phyloP scores from a whole-genome alignment of 2,797 vertebrate genomes.

The Lerista edwardsae region DNA sequence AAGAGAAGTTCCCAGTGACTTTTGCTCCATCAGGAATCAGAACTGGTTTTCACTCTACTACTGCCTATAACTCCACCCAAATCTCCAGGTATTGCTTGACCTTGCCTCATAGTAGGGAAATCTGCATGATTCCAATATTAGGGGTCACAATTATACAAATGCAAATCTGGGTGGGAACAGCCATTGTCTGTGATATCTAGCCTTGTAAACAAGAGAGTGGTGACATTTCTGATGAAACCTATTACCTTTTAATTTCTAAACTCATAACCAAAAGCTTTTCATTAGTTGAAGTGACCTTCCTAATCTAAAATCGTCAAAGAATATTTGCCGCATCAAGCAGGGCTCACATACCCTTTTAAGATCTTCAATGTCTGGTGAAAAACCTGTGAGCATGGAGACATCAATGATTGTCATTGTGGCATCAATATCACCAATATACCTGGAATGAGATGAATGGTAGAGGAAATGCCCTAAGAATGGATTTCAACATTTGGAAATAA shows the following conservation, averaged over 20 bases:
- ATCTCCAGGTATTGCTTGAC: not conserved
- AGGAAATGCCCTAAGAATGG: not conserved
- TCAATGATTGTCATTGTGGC: conserved; percentile 85
- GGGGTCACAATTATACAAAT: not conserved
- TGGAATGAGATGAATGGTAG: conserved; percentile 35
- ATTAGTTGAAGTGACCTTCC: not conserved
- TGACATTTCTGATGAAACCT: not conserved
- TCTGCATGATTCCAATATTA: too few species aligned
- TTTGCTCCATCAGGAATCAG: too few species aligned
- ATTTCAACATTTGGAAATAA: not conserved
- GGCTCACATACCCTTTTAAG: conserved; percentile 74
- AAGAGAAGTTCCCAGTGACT: too few species aligned
- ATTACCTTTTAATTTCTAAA: not conserved
- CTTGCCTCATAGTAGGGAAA: not conserved
- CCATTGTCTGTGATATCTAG: not conserved
- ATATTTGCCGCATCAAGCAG: not conserved
- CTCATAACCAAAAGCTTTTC: not conserved
- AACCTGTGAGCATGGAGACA: conserved; percentile 86
- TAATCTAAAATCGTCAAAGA: not conserved
- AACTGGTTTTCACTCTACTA: too few species aligned
- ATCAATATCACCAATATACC: conserved; percentile 66
- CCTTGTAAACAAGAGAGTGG: not conserved
- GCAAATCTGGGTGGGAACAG: not conserved
- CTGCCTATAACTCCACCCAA: not conserved
- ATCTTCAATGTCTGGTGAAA: conserved; percentile 73